These are phyloP conservation scores for Caenorhabditis afra DNA, from an alignment of 2,888 invertebrate species.

Conservation along the genomic window DNA sequence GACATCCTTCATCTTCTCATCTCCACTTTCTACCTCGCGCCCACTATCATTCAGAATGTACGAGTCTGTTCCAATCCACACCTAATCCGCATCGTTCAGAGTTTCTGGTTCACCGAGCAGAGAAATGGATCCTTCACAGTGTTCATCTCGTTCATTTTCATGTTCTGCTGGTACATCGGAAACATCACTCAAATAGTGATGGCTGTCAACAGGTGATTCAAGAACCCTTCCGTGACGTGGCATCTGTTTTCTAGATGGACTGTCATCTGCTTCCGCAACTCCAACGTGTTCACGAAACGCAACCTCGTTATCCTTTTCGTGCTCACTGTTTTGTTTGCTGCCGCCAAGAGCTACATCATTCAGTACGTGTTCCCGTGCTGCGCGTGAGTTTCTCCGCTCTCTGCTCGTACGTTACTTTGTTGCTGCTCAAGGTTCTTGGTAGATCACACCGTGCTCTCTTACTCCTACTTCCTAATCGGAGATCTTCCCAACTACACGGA, in stretches of 20 bases:
- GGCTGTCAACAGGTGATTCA: slow-evolving; percentile 53
- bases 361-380: slow-evolving; percentile 66
- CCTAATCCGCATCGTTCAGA: slow-evolving; percentile 50
- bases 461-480: slow-evolving; percentile 48
- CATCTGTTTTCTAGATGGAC: slow-evolving; percentile 43
- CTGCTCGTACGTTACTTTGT: too few species aligned
- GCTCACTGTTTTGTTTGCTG: slow-evolving; percentile 29
- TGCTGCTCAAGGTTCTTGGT: slow-evolving; percentile 57
- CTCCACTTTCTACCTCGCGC: slow-evolving; percentile 59
- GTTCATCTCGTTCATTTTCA: slow-evolving; percentile 61
- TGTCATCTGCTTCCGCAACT: slow-evolving; percentile 53
- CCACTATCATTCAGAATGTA: slow-evolving; percentile 51
- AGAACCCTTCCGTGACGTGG: too few species aligned
- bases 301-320: slow-evolving; percentile 29
- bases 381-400: slow-evolving; percentile 33
- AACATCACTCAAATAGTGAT: slow-evolving; percentile 66
- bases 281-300: slow-evolving; percentile 26
- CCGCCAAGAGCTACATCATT: slow-evolving; percentile 50
- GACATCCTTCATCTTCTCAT: slow-evolving; percentile 58
- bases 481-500: slow-evolving; percentile 63
- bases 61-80: slow-evolving; percentile 2
- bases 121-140: slow-evolving; percentile 12
- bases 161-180: slow-evolving; percentile 65
- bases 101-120: slow-evolving; percentile 49
- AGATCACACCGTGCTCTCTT: slow-evolving; percentile 60